phyloP scores from a whole-genome alignment of 2,888 invertebrate species.

The Leptarthrus brevirostris region DNA sequence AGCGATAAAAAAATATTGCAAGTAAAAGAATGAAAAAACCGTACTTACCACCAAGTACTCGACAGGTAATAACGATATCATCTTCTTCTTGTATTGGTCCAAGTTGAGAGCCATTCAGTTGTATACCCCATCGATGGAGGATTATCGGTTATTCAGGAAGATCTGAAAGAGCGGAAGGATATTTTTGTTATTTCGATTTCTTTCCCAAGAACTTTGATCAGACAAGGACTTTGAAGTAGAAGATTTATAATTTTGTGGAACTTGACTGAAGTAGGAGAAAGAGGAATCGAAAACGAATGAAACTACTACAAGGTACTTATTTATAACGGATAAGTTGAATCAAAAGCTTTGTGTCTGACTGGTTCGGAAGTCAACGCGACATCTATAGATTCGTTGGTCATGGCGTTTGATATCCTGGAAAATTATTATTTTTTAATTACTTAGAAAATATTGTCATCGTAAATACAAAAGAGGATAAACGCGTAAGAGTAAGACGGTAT shows the following conservation, averaged over 20 bases:
- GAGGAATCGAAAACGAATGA: no score
- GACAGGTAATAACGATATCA: constrained; percentile 85
- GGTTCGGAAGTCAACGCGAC: constrained; percentile 89
- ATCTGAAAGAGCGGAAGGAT: constrained; percentile 70
- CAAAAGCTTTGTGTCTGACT: constrained; percentile 90
- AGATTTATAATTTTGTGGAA: no score
- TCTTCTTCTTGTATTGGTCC: constrained; percentile 89
- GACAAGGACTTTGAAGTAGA: background rate
- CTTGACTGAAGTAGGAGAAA: background rate
- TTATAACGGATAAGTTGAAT: constrained; percentile 90
- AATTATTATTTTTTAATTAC: no score
- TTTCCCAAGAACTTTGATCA: background rate
- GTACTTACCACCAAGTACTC: constrained; percentile 84
- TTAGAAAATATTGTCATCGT: no score
- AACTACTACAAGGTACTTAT: constrained; percentile 71
- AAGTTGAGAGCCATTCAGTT: constrained; percentile 80
- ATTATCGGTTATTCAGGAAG: constrained; percentile 89
- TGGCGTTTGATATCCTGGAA: constrained; percentile 82
- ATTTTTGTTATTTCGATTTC: background rate
- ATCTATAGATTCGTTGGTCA: constrained; percentile 90
- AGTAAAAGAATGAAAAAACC: no score
- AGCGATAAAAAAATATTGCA: no score
- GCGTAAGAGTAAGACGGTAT: no score
- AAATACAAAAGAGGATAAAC: no score
- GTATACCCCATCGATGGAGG: constrained; percentile 85